Evolutionary conservation across 2,797 vertebrate genomes (phyloP).

Genomic region (Falco cherrug): DNA sequence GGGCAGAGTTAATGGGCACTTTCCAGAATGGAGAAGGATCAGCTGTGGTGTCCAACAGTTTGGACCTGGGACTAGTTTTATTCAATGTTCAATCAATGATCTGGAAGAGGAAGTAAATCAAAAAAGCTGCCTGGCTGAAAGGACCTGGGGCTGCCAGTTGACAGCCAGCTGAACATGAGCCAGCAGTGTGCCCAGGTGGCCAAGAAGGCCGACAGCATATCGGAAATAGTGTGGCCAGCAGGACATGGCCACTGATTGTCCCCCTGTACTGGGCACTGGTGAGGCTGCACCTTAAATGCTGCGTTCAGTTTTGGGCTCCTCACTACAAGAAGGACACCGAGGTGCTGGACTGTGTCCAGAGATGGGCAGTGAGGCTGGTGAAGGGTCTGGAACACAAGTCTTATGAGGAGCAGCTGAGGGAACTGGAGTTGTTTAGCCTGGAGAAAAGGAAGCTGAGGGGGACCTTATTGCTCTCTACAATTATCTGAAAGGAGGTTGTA

Average conservation of each 20-base stretch:
- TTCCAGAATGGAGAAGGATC: not conserved
- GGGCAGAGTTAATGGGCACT: not conserved
- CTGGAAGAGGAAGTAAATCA: not conserved
- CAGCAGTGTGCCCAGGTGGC: too few relatives aligned
- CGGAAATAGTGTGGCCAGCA: not conserved
- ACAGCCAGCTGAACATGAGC: not conserved
- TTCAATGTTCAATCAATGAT: not conserved
- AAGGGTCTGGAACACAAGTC: not conserved
- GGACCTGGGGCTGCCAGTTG: accelerated
- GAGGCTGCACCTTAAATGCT: too few relatives aligned
- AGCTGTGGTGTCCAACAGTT: not conserved
- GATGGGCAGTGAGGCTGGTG: not conserved
- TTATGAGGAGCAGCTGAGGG: too few relatives aligned
- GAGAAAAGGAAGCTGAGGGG: too few relatives aligned
- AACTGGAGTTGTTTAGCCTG: too few relatives aligned
- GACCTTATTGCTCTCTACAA: too few relatives aligned
- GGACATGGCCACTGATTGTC: accelerated
- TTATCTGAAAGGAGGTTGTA: too few relatives aligned
- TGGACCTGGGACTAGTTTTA: not conserved
- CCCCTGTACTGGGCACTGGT: not conserved
- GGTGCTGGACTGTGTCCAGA: not conserved
- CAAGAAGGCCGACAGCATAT: not conserved
- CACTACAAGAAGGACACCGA: not conserved
- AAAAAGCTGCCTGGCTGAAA: not conserved
- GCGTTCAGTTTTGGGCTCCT: too few relatives aligned